A percentile compares a stretch with the other conserved stretches of the same genome.
phyloP scores from a whole-genome alignment of 1,140 invertebrate species.

The Lepidurus apus region DNA sequence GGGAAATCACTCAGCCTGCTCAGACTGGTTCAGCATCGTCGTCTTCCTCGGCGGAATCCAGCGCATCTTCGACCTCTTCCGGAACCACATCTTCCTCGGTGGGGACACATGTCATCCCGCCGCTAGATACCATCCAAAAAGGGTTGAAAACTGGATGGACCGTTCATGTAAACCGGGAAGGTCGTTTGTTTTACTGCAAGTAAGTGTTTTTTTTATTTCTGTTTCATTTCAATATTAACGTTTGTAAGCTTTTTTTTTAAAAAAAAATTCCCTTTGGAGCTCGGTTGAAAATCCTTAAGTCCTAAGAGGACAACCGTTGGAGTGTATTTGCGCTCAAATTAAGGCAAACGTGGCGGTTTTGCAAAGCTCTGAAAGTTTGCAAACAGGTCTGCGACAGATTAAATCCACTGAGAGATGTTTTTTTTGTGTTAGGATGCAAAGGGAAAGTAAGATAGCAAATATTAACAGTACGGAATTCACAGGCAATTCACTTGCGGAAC shows the following conservation, averaged over 20 bases:
- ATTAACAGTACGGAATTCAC: too few relatives aligned
- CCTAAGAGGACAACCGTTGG: too few relatives aligned
- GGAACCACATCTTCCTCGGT: background rate
- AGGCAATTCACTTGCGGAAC: too few relatives aligned
- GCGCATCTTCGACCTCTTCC: background rate
- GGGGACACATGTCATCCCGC: background rate
- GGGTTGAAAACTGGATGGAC: constrained; percentile 34
- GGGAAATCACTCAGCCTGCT: background rate
- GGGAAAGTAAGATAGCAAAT: too few relatives aligned
- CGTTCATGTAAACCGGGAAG: constrained; percentile 33
- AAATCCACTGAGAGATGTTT: too few relatives aligned
- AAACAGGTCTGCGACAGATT: too few relatives aligned
- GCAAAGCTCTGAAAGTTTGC: too few relatives aligned
- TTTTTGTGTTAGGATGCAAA: too few relatives aligned
- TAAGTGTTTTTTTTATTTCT: constrained; percentile 29
- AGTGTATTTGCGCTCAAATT: too few relatives aligned
- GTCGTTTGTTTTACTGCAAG: constrained; percentile 35
- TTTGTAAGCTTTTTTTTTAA: background rate
- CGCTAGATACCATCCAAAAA: constrained; percentile 24
- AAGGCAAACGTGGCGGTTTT: too few relatives aligned
- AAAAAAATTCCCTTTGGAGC: background rate
- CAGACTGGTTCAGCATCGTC: background rate
- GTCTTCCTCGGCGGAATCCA: background rate
- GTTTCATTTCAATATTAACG: background rate
- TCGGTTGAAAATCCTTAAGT: too few relatives aligned